Conservation (phyloP, 2,113 vertebrate species). For the Lota lota region DNA sequence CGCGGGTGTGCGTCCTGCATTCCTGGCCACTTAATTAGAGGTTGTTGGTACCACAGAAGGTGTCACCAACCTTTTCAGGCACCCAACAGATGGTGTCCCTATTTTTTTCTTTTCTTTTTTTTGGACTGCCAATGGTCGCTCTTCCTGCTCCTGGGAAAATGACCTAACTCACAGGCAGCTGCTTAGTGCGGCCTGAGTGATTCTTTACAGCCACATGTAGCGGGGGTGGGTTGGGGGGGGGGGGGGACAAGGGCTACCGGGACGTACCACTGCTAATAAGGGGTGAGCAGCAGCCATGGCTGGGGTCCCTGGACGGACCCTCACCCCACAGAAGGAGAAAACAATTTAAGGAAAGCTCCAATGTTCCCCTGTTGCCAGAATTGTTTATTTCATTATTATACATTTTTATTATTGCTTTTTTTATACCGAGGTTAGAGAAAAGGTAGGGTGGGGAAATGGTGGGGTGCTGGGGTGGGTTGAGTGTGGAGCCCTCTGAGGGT, state of each 20-base stretch:
- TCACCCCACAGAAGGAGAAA: slow-evolving; percentile 8
- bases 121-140: slow-evolving; percentile 96
- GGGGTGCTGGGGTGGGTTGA: no score
- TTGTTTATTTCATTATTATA: no score
- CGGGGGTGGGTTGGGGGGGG: slow-evolving; percentile 26
- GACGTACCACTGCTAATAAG: slow-evolving; percentile 80
- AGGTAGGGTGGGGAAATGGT: no score
- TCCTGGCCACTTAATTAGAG: slow-evolving; percentile 98
- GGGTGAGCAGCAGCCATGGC: slow-evolving; percentile 34
- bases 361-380: neutral
- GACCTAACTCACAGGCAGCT: slow-evolving; percentile 97
- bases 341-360: slow-evolving; percentile 22
- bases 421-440: neutral
- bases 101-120: slow-evolving; percentile 70
- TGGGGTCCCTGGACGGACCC: slow-evolving; percentile 8
- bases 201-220: slow-evolving; percentile 90
- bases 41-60: slow-evolving; percentile 98
- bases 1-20: slow-evolving; percentile 80
- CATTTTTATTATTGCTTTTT: neutral
- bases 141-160: slow-evolving; percentile 99
- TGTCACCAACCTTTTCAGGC: slow-evolving; percentile 96
- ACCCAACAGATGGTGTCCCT: slow-evolving; percentile 96
- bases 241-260: slow-evolving; percentile 58
- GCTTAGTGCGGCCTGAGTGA: slow-evolving; percentile 99
- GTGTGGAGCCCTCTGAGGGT: no score